Percentiles rank a stretch among this genome's conserved stretches.
These are phyloP conservation scores for Drosophila nigromelanica DNA, from an alignment of 1,140 invertebrate species.

Conservation along the genomic window DNA sequence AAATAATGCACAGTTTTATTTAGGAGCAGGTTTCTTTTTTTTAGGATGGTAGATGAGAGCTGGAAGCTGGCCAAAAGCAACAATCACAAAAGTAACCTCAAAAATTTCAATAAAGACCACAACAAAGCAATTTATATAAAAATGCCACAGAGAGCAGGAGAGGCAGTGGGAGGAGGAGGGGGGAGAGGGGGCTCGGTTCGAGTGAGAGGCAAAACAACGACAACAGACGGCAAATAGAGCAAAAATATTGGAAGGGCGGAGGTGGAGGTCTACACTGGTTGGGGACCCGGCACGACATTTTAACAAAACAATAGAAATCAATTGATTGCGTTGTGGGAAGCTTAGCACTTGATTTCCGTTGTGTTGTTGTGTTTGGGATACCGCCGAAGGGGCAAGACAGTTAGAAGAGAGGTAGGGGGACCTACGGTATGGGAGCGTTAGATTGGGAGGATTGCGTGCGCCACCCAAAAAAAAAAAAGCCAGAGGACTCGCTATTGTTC, in stretches of 20 bases:
- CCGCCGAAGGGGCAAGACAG: conserved; percentile 25
- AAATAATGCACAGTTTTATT: conserved; percentile 71
- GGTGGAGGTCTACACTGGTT: conserved; percentile 5
- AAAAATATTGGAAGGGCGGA: conserved; percentile 46
- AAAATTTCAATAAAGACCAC: conserved; percentile 82
- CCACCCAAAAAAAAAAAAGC: conserved; percentile 34
- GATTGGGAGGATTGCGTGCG: conserved; percentile 31
- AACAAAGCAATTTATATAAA: conserved; percentile 82
- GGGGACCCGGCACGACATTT: conserved; percentile 67
- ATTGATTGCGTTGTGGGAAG: conserved; percentile 82
- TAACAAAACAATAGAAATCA: conserved; percentile 82
- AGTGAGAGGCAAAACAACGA: conserved; percentile 33
- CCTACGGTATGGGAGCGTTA: no score
- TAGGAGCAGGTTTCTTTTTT: conserved; percentile 34
- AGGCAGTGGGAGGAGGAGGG: background rate
- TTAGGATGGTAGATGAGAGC: conserved; percentile 29
- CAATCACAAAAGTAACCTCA: conserved; percentile 79
- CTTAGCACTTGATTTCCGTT: conserved; percentile 79
- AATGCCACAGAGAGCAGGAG: conserved; percentile 56
- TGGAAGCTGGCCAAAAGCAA: conserved; percentile 62
- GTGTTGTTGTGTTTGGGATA: conserved; percentile 41
- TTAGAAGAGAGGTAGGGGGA: no score
- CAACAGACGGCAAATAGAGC: conserved; percentile 59
- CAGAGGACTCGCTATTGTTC: conserved; percentile 26
- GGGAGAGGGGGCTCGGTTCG: background rate